phyloP scores from a whole-genome alignment of 1,140 invertebrate genomes.

The Drosophila persimilis region DNA sequence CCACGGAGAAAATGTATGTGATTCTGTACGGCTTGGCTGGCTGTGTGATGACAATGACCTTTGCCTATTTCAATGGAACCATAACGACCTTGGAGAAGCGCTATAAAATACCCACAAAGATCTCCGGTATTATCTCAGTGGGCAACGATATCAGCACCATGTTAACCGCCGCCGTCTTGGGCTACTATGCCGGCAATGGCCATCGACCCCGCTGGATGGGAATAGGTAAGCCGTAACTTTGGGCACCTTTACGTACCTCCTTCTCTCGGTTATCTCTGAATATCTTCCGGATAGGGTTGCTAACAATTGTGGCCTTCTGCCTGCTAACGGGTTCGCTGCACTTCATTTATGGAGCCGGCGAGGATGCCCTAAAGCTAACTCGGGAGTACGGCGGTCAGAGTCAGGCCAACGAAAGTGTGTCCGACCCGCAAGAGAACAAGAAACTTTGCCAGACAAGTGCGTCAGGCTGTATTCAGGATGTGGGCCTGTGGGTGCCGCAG shows the following conservation, averaged over 20 bases:
- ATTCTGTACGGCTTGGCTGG: slow-evolving; percentile 88
- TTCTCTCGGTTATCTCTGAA: slow-evolving; percentile 83
- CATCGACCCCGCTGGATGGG: slow-evolving; percentile 78
- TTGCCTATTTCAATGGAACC: slow-evolving; percentile 90
- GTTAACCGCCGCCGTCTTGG: slow-evolving; percentile 55
- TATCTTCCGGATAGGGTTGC: slow-evolving; percentile 84
- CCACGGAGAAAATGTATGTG: slow-evolving; percentile 90
- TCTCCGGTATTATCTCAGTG: slow-evolving; percentile 88
- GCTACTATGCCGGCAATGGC: slow-evolving; percentile 65
- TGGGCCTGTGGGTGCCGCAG: slow-evolving; percentile 85
- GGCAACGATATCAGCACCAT: slow-evolving; percentile 85
- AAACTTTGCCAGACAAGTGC: slow-evolving; percentile 39
- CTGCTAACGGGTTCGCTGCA: slow-evolving; percentile 88
- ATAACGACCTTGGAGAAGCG: slow-evolving; percentile 92
- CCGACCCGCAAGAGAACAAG: slow-evolving; percentile 30
- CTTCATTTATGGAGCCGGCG: slow-evolving; percentile 88
- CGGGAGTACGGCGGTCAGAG: slow-evolving; percentile 84
- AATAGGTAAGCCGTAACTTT: slow-evolving; percentile 40
- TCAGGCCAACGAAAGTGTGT: slow-evolving; percentile 52
- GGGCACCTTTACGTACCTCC: neutral
- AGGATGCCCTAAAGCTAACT: slow-evolving; percentile 87
- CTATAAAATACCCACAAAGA: slow-evolving; percentile 90
- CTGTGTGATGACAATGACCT: slow-evolving; percentile 88
- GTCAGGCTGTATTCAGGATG: slow-evolving; percentile 50
- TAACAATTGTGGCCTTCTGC: slow-evolving; percentile 87